These are phyloP conservation scores for Hydrocynus forskahlii DNA, from an alignment of 2,797 vertebrate species.

Conservation along the genomic window DNA sequence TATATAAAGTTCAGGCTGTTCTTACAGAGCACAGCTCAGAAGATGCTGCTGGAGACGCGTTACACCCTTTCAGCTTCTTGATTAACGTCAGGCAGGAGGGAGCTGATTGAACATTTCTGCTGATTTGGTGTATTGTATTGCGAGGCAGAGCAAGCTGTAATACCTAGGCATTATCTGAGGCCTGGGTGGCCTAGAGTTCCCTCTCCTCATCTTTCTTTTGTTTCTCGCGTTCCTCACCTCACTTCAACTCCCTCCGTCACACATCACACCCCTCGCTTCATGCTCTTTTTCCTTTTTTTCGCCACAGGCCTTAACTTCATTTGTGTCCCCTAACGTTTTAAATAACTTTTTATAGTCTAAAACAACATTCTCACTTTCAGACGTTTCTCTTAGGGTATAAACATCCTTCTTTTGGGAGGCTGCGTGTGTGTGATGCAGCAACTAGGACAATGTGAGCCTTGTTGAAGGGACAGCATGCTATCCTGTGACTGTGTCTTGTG, in stretches of 20 bases:
- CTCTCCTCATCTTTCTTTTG: slow-evolving; percentile 45
- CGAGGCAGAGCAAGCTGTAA: not conserved
- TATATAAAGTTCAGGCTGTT: too few relatives aligned
- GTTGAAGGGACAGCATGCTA: slow-evolving; percentile 36
- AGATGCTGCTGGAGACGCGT: not conserved
- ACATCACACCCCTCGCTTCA: not conserved
- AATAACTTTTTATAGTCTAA: slow-evolving; percentile 57
- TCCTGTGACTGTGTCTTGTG: slow-evolving; percentile 33
- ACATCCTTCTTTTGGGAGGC: slow-evolving; percentile 35
- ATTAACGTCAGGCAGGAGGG: not conserved
- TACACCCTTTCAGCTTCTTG: not conserved
- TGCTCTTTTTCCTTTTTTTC: not conserved
- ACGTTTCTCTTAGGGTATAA: slow-evolving; percentile 12
- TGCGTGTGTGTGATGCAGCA: slow-evolving; percentile 27
- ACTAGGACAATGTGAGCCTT: slow-evolving; percentile 47
- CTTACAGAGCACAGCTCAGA: not conserved
- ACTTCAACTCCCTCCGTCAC: not conserved
- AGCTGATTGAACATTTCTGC: not conserved
- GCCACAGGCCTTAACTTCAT: slow-evolving; percentile 61
- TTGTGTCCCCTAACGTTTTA: slow-evolving; percentile 61
- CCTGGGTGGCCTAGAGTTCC: slow-evolving; percentile 7
- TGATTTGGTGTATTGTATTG: slow-evolving; percentile 2
- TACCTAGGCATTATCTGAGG: not conserved
- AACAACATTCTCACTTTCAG: slow-evolving; percentile 27
- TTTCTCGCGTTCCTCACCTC: slow-evolving; percentile 11